Conservation (phyloP, 2,797 vertebrate genomes). For the Tamandua tetradactyla region DNA sequence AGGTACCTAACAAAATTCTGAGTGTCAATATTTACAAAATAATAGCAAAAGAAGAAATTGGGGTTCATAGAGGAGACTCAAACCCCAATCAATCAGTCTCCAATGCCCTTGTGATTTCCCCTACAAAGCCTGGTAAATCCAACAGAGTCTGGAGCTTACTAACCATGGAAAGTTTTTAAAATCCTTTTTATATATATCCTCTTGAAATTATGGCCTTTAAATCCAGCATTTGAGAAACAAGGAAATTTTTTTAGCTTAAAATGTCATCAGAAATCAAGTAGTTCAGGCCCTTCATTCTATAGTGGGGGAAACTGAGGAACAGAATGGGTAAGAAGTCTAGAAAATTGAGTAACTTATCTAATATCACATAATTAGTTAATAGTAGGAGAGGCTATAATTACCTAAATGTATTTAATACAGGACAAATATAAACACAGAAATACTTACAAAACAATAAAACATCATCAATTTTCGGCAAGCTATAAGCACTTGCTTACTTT, state of each 20-base stretch:
- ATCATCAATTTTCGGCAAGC: constrained; percentile 67
- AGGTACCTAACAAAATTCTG: not conserved
- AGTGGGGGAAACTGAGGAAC: not conserved
- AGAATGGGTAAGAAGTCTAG: not conserved
- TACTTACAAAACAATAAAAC: constrained; percentile 69
- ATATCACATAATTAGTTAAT: not conserved
- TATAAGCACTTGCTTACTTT: constrained; percentile 44
- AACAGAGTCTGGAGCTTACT: not conserved
- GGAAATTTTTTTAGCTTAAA: constrained; percentile 28
- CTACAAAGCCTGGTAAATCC: not conserved
- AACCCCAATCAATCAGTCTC: not conserved
- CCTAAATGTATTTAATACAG: constrained; percentile 1
- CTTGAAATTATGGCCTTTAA: not conserved
- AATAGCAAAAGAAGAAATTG: not conserved
- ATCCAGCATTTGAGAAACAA: constrained; percentile 23
- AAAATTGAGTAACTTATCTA: constrained; percentile 22
- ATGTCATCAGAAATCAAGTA: not conserved
- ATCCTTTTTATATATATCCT: not conserved
- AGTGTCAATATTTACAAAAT: not conserved
- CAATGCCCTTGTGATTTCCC: not conserved
- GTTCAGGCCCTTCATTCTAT: not conserved
- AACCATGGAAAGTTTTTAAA: not conserved
- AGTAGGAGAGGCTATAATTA: not conserved
- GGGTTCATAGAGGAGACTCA: no score
- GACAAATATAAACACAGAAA: constrained; percentile 24